Evolutionary conservation across 1,140 invertebrate species (phyloP).

Genomic region (Archivesica marissinica): DNA sequence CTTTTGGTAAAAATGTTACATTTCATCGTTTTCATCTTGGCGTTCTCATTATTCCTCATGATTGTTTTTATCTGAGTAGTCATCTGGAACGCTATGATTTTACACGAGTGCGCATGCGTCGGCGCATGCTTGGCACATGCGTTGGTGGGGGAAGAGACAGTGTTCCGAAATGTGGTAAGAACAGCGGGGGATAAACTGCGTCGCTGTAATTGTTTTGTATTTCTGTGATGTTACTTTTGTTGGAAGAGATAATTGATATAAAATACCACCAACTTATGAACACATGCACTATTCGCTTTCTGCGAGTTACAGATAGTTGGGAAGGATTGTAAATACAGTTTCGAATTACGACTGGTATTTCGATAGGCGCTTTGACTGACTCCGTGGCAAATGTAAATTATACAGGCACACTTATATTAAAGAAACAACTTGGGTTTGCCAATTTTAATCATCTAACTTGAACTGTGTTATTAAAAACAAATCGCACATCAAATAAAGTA

Average conservation of each 20-base stretch:
- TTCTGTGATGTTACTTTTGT: not conserved
- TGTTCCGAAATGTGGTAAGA: not conserved
- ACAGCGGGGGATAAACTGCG: not conserved
- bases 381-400: too few species aligned
- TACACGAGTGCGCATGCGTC: not conserved
- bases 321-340: not conserved
- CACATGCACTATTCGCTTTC: too few species aligned
- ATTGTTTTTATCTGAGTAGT: not conserved
- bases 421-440: too few species aligned
- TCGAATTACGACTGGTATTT: not conserved
- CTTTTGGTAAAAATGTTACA: slow-evolving; percentile 30
- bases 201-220: not conserved
- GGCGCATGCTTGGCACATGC: not conserved
- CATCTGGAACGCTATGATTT: slow-evolving; percentile 24
- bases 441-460: too few species aligned
- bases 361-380: too few species aligned
- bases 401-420: too few species aligned
- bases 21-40: slow-evolving; percentile 15
- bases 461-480: too few species aligned
- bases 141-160: not conserved
- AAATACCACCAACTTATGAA: slow-evolving; percentile 14
- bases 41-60: slow-evolving; percentile 20
- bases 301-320: not conserved
- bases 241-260: slow-evolving; percentile 7
- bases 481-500: too few species aligned